Evolutionary conservation across 2,797 vertebrate genomes (phyloP).

Genomic region (Sebastes matsubarae): DNA sequence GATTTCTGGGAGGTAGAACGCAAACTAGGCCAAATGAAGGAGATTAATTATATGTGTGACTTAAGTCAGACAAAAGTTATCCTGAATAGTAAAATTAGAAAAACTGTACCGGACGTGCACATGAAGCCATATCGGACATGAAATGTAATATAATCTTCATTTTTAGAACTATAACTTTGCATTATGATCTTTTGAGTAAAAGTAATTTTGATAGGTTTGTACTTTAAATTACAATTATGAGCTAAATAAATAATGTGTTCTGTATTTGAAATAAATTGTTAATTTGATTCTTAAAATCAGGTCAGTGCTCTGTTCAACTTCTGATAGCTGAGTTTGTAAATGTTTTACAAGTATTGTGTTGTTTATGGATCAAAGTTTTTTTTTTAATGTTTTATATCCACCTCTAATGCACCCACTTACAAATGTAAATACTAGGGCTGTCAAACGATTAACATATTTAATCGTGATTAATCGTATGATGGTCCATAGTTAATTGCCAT

Average conservation of each 20-base stretch:
- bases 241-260: slow-evolving; percentile 31
- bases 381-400: background rate
- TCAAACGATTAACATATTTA: too few relatives aligned
- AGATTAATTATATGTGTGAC: background rate
- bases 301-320: slow-evolving; percentile 7
- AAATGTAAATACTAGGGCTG: background rate
- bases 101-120: slow-evolving; percentile 14
- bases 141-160: slow-evolving; percentile 13
- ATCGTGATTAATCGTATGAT: too few relatives aligned
- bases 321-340: background rate
- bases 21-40: slow-evolving; percentile 44
- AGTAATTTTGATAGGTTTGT: slow-evolving; percentile 45
- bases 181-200: slow-evolving; percentile 26
- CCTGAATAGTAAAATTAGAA: background rate
- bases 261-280: slow-evolving; percentile 60
- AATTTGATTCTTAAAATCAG: slow-evolving; percentile 28
- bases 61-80: background rate
- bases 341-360: background rate
- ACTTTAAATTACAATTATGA: slow-evolving; percentile 39
- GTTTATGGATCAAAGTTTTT: background rate
- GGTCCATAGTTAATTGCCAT: too few relatives aligned
- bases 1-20: background rate
- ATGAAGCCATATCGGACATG: slow-evolving; percentile 52
- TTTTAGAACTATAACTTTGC: slow-evolving; percentile 5
- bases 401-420: background rate